These are phyloP conservation scores for Psilopogon haemacephalus DNA, from an alignment of 2,113 vertebrate genomes.

Conservation along the genomic window DNA sequence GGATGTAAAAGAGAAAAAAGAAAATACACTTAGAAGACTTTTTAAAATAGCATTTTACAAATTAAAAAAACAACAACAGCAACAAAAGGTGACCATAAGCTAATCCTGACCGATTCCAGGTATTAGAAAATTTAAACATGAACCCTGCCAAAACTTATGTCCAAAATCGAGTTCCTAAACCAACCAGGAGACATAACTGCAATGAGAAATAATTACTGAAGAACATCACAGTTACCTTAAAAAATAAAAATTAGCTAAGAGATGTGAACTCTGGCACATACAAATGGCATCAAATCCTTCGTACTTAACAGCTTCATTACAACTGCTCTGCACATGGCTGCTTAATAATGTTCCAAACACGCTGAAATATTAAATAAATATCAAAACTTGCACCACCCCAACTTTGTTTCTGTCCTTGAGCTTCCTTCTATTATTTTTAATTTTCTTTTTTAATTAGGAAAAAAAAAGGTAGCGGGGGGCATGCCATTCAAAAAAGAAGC, in stretches of 20 bases:
- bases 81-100: neutral
- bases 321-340: neutral
- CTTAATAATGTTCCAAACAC: neutral
- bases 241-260: neutral
- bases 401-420: constrained; percentile 23
- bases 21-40: neutral
- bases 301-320: neutral
- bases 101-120: neutral
- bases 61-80: neutral
- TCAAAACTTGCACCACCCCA: constrained; percentile 16
- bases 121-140: neutral
- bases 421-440: neutral
- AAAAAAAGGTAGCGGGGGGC: neutral
- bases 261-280: neutral
- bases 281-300: neutral
- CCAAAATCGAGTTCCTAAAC: neutral
- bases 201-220: neutral
- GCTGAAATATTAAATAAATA: constrained; percentile 25
- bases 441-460: too few species aligned
- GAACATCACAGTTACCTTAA: neutral
- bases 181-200: neutral
- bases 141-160: neutral
- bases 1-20: neutral
- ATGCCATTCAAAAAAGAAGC: constrained; percentile 41
- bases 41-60: neutral